Evolutionary conservation across 2,113 vertebrate species (phyloP).

Genomic region (Siniperca chuatsi): DNA sequence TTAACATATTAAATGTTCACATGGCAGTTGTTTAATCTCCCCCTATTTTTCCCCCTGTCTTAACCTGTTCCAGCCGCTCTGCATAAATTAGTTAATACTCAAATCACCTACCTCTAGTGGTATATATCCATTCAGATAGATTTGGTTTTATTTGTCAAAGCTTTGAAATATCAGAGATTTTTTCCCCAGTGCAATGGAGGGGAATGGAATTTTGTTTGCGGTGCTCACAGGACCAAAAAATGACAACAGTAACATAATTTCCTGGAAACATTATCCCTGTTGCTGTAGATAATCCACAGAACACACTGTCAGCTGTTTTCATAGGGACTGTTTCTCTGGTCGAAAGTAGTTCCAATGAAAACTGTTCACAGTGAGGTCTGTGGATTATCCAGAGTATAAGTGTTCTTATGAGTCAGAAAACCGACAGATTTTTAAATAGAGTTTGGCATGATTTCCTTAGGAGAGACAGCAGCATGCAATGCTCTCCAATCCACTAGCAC

Average conservation of each 20-base stretch:
- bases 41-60: background rate
- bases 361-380: background rate
- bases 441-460: background rate
- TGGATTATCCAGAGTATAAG: background rate
- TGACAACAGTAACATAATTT: constrained; percentile 1
- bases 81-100: too few relatives aligned
- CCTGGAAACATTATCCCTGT: constrained; percentile 9
- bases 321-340: background rate
- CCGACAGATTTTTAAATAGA: background rate
- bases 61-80: background rate
- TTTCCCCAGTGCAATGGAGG: background rate
- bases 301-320: constrained; percentile 7
- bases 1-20: background rate
- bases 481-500: background rate
- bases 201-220: background rate
- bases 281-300: constrained; percentile 15
- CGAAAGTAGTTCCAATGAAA: background rate
- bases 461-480: background rate
- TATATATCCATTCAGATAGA: background rate
- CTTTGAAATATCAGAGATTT: background rate
- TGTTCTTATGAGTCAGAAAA: background rate
- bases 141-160: background rate
- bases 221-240: background rate
- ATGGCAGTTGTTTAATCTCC: background rate
- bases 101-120: background rate